Base-by-base conservation (phyloP, 2,113 vertebrate species). In the Aramus guarauna region DNA sequence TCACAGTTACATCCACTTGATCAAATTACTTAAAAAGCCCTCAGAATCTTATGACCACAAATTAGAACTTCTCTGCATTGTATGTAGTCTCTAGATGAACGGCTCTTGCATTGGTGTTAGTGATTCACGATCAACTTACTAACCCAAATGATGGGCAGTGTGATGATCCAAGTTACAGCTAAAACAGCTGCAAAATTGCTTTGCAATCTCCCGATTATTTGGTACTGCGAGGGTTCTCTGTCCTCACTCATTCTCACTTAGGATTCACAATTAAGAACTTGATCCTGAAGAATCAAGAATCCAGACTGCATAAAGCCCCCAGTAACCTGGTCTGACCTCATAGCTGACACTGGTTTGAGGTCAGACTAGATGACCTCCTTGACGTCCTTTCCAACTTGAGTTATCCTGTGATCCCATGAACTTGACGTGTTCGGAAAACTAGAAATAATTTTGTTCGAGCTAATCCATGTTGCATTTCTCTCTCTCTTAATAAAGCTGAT, bases 281-380 rank as follows among this genome's bases (percentile, higher is more conserved):
- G 29, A 86, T 76, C 37, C 72, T 91, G 69, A 91, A 91, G 48
- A 81, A 92, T 78, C 68, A 91, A 91, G 76, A 92, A 77, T 68
- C 56, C 72, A 41, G 58, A 12, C 37, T n/a, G 32, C 22, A 50
- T 58, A 50, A 86, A 80, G 55, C 29, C 55, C n/a, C 4, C 3
- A 12, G 15, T 47, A 91, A 94, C 68, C 88, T 79, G 62, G 45
- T 62, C 34, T 92, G 85, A 94, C 79, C 84, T 73, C 85, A 20
- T 0, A 62, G 75, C 63, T 63, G 58, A 84, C 34, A 60, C 37
- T 0, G 0, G 23, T 9, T 43, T 52, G 55, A 83, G 91, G 60
- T 63, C 45, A 68, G 48, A 53, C 53, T 19, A 73, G n/a, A 58
- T 20, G 72, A 89, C 60, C 56, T 75, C 58, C 63, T 12, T 56